Percentiles rank a stretch among this genome's conserved stretches.
Conservation (phyloP, 2,888 invertebrate genomes). For the Dicycla oo region DNA sequence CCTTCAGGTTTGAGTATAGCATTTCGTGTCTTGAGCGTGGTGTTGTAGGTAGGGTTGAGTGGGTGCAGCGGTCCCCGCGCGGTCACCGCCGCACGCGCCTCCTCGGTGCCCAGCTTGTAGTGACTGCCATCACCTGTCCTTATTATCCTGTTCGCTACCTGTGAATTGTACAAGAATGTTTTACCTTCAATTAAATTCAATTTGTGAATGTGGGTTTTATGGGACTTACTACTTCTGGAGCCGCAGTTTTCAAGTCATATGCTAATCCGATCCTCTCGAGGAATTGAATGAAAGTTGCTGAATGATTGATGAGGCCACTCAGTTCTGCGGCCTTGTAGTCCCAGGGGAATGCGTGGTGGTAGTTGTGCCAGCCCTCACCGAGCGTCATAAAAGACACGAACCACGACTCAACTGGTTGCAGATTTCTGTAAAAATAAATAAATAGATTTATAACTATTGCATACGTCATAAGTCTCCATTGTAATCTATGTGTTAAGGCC, state of each 20-base stretch:
- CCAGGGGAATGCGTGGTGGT: conserved; percentile 97
- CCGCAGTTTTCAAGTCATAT: conserved; percentile 91
- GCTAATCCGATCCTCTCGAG: conserved; percentile 91
- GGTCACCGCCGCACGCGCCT: conserved; percentile 75
- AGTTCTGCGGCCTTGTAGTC: conserved; percentile 98
- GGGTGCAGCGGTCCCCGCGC: conserved; percentile 82
- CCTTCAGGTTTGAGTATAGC: conserved; percentile 61
- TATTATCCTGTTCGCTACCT: conserved; percentile 90
- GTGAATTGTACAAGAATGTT: conserved; percentile 27
- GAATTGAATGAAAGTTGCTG: conserved; percentile 91
- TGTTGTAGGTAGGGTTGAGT: conserved; percentile 82
- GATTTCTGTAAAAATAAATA: conserved; percentile 87
- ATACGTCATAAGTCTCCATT: too few species aligned
- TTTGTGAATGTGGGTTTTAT: too few species aligned
- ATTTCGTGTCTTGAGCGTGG: conserved; percentile 74
- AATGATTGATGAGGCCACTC: conserved; percentile 86
- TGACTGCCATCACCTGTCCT: conserved; percentile 93
- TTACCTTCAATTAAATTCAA: too few species aligned
- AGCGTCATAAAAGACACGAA: conserved; percentile 92
- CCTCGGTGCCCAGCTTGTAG: conserved; percentile 85
- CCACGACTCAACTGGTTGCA: conserved; percentile 95
- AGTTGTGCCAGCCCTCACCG: conserved; percentile 98
- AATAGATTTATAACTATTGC: too few species aligned
- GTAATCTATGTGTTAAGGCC: too few species aligned
- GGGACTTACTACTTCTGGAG: conserved; percentile 79